Evolutionary conservation across 92 coral and sea anemone species (phyloP).

Genomic region (Zoanthus sociatus): DNA sequence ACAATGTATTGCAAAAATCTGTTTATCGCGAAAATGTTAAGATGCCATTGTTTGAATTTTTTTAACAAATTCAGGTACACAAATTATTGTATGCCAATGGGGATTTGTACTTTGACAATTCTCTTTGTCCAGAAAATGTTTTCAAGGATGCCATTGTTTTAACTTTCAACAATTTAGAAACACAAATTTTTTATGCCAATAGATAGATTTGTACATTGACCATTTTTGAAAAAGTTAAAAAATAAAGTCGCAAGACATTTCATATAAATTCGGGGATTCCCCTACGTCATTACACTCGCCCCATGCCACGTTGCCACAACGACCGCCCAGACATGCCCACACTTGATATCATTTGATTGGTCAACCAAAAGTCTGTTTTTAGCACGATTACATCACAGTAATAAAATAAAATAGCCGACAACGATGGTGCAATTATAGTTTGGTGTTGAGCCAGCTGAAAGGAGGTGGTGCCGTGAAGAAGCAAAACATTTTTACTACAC

Average conservation of each 20-base stretch:
- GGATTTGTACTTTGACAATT: too few relatives aligned
- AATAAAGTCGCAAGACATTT: background rate
- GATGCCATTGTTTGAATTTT: too few relatives aligned
- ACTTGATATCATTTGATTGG: constrained; percentile 53
- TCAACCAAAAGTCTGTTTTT: constrained; percentile 32
- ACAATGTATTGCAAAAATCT: too few relatives aligned
- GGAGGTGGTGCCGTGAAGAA: background rate
- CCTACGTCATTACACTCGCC: constrained; percentile 56
- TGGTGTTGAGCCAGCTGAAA: constrained; percentile 56
- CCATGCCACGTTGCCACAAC: constrained; percentile 35
- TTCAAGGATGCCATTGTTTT: too few relatives aligned
- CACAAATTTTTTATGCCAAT: too few relatives aligned
- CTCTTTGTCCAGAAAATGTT: too few relatives aligned
- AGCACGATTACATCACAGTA: constrained; percentile 62
- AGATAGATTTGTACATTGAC: background rate
- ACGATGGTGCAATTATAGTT: constrained; percentile 63
- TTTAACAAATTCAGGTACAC: too few relatives aligned
- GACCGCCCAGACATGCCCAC: constrained; percentile 71
- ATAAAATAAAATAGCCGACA: constrained; percentile 29
- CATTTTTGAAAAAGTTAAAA: background rate
- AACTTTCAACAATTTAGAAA: too few relatives aligned
- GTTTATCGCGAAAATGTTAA: too few relatives aligned
- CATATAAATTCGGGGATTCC: constrained; percentile 74
- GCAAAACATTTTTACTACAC: background rate
- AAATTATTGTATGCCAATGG: too few relatives aligned